phyloP scores from a whole-genome alignment of 2,113 vertebrate species.

The Gymnobelideus leadbeateri region DNA sequence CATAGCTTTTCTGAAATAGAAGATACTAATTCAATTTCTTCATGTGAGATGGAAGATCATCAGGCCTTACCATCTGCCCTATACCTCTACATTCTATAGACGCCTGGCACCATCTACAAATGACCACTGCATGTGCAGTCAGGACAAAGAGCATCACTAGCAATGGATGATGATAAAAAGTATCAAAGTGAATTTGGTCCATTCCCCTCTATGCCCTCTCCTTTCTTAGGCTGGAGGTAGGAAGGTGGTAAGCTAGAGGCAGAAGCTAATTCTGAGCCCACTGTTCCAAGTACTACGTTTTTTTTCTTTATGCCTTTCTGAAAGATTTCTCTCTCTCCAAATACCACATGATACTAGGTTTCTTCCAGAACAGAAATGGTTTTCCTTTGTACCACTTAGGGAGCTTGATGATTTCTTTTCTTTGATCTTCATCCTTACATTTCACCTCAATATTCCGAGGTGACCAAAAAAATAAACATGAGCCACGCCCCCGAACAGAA shows the following conservation, averaged over 20 bases:
- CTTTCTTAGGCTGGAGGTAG: background rate
- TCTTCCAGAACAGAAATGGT: background rate
- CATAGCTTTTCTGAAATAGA: background rate
- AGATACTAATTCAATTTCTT: background rate
- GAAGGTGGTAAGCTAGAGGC: background rate
- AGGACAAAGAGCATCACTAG: background rate
- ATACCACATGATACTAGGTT: background rate
- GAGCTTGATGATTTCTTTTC: constrained; percentile 7
- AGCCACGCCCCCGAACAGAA: background rate
- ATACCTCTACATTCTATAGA: background rate
- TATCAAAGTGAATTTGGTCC: background rate
- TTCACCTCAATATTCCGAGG: background rate
- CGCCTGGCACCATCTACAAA: background rate
- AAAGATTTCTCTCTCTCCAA: background rate
- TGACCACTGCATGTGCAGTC: background rate
- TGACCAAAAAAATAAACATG: background rate
- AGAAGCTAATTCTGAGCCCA: background rate
- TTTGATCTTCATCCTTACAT: constrained; percentile 26
- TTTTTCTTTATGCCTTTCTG: background rate
- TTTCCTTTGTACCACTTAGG: constrained; percentile 37
- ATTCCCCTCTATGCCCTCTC: background rate
- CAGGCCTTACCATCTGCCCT: too few species aligned
- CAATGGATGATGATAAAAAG: background rate
- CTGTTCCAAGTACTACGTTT: background rate
- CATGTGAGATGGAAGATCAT: background rate